Base-by-base conservation (phyloP, 2,888 invertebrate species). In the Acronicta alni region DNA sequence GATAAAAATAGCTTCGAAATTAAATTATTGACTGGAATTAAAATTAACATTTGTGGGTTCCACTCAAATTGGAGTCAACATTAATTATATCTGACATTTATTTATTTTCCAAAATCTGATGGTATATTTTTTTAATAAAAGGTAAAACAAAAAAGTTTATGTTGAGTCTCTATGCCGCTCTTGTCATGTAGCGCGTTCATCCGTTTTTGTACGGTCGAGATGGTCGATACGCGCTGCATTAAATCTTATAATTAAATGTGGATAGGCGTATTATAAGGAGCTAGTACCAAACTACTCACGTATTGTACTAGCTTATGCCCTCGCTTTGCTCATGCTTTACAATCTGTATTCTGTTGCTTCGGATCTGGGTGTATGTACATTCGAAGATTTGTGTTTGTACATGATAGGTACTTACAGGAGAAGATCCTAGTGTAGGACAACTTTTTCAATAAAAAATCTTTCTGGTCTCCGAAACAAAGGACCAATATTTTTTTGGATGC, bases 161-260 rank as follows among this genome's bases (percentile, higher is more conserved):
- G 63, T 42, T 9, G n/a, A 77, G 51, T 51, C 78, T 81, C 69
- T 67, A 77, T 41, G 32, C 53, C 63, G 57, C 48, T 67, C 18
- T 46, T 79, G 73, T 75, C 60, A 72, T 23, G 48, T 48, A 45
- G 51, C 65, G 60, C 75, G 68, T 61, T 77, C 73, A 75, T 74
- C 75, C 69, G 82, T 86, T 86, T 86, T 85, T 84, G 69, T 84
- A 61, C 76, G 73, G 54, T 68, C 68, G 69, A 82, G 83, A 84
- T 81, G 77, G 64, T 75, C 65, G 82, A 83, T 85, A 85, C 79
- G 82, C 81, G 80, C 61, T 78, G 84, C 83, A 87, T 87, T 88
- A 83, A 83, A 82, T 84, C 77, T 83, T 82, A 82, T 86, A 88
- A 88, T 88, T 88, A 86, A 86, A 88, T 75, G 80, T 59, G 57